Percentiles rank a stretch among this genome's conserved stretches.
These are phyloP conservation scores for Tamandua tetradactyla DNA, from an alignment of 2,797 vertebrate genomes.

Conservation along the genomic window DNA sequence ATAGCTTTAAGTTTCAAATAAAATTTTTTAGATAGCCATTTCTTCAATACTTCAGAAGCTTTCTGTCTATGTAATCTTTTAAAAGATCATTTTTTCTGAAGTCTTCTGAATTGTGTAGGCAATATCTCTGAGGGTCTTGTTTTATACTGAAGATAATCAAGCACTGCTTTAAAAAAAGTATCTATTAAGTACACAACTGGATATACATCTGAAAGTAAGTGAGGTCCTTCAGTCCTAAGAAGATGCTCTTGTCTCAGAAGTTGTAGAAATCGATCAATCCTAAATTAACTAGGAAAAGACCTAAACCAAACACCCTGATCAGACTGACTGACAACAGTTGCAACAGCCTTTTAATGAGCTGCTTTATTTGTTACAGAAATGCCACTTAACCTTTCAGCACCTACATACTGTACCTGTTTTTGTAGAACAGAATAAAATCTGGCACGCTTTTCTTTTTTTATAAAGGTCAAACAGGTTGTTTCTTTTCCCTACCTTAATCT, in stretches of 20 bases:
- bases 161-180: constrained; percentile 15
- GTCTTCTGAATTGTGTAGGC: not conserved
- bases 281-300: constrained; percentile 44
- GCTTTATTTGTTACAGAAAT: constrained; percentile 24
- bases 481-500: not conserved
- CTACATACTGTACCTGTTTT: not conserved
- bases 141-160: constrained; percentile 42
- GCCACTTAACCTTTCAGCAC: not conserved
- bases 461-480: not conserved
- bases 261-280: not conserved
- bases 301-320: not conserved
- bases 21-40: constrained; percentile 25
- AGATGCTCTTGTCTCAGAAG: not conserved
- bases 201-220: constrained; percentile 1
- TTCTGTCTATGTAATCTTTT: not conserved
- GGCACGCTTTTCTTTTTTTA: not conserved
- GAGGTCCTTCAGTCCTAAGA: not conserved
- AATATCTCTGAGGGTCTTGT: not conserved
- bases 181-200: constrained; percentile 29
- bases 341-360: not conserved
- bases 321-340: not conserved
- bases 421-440: not conserved
- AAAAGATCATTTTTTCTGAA: not conserved
- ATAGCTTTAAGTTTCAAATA: not conserved
- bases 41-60: constrained; percentile 1